Base-by-base conservation (phyloP, 2,113 vertebrate genomes). In the Mormyrus lacerda region DNA sequence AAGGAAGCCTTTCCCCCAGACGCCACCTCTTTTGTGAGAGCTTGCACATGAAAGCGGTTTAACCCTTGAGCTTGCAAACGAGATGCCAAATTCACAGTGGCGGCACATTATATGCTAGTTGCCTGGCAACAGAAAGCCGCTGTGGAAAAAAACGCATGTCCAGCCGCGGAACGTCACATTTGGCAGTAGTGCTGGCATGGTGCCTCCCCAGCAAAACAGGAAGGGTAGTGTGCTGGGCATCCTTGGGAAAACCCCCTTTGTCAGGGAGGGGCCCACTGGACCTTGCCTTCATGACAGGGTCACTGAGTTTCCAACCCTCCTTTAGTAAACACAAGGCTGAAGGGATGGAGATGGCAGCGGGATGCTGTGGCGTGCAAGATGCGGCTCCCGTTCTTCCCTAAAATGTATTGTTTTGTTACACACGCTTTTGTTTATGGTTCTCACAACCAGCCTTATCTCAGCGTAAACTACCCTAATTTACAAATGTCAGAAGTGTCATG, bases 61-160 rank as follows among this genome's bases (percentile, higher is more conserved):
- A 88, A 73, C 53, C 50, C 69, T 65, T 55, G 24, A 39, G 89
- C 85, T 83, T 79, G 51, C 79, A 85, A 50, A 90, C 27, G 27
- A 39, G 24, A 35, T 35, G 47, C 85, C 48, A 69, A n/a, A 85
- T 84, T 50, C 24, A 24, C 42, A 42, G 79, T 19, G 50, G 82
- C 82, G 73, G 85, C 83, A 65, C 45, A n/a, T 88, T 65, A 31
- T 90, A 76, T 31, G 89, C 76, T 76, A 89, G 90, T 88, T 92
- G 91, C 91, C 86, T 90, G 88, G 88, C 88, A 90, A 89, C 90
- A 48, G 88, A 19, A 55, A 87, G 88, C 53, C 45, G 39, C 48
- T 69, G 84, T 86, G 79, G 87, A 88, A 88, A 84, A 53, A 79
- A 27, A 39, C 61, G 13, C 15, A 17, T 27, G 83, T 79, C 27